Conservation (phyloP, 1,140 invertebrate species). For the Chrysopa pallens region DNA sequence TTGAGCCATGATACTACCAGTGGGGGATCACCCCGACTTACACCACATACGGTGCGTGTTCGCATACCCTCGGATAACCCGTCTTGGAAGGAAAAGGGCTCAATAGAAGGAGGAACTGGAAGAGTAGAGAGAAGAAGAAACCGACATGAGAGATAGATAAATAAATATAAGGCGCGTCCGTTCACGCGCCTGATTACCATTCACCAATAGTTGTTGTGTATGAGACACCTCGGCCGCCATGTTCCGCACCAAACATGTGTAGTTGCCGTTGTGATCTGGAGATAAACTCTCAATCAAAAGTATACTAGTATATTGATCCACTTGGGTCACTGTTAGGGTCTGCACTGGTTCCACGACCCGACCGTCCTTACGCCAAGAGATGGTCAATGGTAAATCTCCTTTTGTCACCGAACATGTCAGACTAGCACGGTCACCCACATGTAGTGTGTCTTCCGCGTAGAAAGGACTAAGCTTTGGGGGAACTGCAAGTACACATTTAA, state of each 20-base stretch:
- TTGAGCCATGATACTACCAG: slow-evolving; percentile 60
- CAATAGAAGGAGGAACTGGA: slow-evolving; percentile 69
- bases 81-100: slow-evolving; percentile 67
- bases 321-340: slow-evolving; percentile 44
- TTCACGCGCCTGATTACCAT: slow-evolving; percentile 45
- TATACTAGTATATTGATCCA: slow-evolving; percentile 60
- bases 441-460: slow-evolving; percentile 47
- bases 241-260: slow-evolving; percentile 54
- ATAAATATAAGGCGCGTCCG: slow-evolving; percentile 19
- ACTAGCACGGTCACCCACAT: slow-evolving; percentile 57
- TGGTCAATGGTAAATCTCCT: slow-evolving; percentile 56
- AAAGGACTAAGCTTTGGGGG: slow-evolving; percentile 65
- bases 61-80: slow-evolving; percentile 68
- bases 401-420: slow-evolving; percentile 60
- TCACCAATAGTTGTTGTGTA: slow-evolving; percentile 56
- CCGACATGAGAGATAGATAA: slow-evolving; percentile 39
- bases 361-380: slow-evolving; percentile 61
- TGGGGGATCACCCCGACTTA: slow-evolving; percentile 61
- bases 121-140: slow-evolving; percentile 41
- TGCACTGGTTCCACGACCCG: slow-evolving; percentile 39
- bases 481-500: slow-evolving; percentile 39
- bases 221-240: slow-evolving; percentile 51
- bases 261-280: slow-evolving; percentile 59
- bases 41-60: slow-evolving; percentile 67
- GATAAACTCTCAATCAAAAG: slow-evolving; percentile 60